Evolutionary conservation across 2,888 invertebrate genomes (phyloP).

Genomic region (Chymomyza amoena): DNA sequence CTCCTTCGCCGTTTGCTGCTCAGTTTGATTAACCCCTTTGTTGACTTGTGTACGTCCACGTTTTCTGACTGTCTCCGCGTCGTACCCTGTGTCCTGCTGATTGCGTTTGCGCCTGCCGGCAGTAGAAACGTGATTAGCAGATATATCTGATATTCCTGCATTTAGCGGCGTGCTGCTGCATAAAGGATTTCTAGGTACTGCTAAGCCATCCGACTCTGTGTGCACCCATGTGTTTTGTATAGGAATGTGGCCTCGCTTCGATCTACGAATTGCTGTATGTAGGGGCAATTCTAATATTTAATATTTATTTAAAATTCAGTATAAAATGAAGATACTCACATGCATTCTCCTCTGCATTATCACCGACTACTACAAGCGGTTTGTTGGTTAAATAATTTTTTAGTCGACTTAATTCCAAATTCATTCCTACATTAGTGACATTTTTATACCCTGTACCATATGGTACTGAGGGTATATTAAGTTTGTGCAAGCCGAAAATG

Average conservation of each 20-base stretch:
- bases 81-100: not conserved
- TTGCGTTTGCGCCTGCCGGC: not conserved
- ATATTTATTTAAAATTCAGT: not conserved
- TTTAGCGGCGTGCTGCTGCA: constrained; percentile 33
- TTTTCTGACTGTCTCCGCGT: not conserved
- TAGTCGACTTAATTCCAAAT: not conserved
- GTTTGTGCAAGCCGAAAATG: too few species aligned
- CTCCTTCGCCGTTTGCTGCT: not conserved
- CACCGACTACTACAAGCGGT: not conserved
- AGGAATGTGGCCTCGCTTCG: constrained; percentile 62
- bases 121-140: not conserved
- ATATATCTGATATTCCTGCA: not conserved
- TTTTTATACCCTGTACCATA: too few species aligned
- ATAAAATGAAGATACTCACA: constrained; percentile 22
- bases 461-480: too few species aligned
- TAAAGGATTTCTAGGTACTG: constrained; percentile 11
- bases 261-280: constrained; percentile 52
- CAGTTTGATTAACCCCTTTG: not conserved
- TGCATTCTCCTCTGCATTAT: not conserved
- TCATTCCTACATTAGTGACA: too few species aligned
- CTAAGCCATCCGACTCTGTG: constrained; percentile 10
- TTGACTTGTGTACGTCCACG: not conserved
- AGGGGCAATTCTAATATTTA: not conserved
- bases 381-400: not conserved
- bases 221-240: constrained; percentile 41